Percentiles rank a stretch among this genome's conserved stretches.
Evolutionary conservation across 2,113 vertebrate genomes (phyloP).

Genomic region (Formicarius rufipectus): DNA sequence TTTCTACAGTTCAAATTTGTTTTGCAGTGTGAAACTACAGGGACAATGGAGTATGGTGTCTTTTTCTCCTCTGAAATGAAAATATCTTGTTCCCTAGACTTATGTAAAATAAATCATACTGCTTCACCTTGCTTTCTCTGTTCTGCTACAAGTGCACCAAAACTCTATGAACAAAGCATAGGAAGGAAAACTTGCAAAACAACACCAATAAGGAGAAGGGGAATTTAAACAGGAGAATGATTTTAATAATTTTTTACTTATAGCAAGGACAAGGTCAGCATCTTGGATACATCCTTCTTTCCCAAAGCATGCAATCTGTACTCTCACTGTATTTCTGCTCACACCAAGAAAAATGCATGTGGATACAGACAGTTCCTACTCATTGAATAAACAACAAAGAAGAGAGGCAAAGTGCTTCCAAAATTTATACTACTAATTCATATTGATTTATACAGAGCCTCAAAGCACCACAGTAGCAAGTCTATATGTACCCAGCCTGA

Average conservation of each 20-base stretch:
- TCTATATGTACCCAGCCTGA: background rate
- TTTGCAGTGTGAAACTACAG: background rate
- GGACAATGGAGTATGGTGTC: background rate
- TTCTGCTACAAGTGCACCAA: background rate
- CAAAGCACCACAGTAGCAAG: background rate
- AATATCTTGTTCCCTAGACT: background rate
- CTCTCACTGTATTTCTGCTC: background rate
- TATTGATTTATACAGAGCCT: background rate
- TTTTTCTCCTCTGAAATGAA: background rate
- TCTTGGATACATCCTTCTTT: background rate
- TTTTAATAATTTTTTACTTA: background rate
- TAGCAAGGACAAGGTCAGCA: background rate
- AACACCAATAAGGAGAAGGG: background rate
- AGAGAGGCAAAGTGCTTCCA: background rate
- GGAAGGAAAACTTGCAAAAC: background rate
- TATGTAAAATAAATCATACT: background rate
- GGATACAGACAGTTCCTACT: background rate
- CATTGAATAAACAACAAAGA: background rate
- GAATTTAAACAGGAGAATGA: background rate
- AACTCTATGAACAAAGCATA: background rate
- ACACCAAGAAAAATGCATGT: background rate
- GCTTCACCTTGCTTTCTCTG: background rate
- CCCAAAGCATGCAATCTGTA: background rate
- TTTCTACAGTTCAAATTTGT: background rate
- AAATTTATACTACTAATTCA: background rate